Percentiles rank a stretch among this genome's conserved stretches.
These are phyloP conservation scores for Onchidella celtica DNA, from an alignment of 2,888 invertebrate genomes.

Conservation along the genomic window DNA sequence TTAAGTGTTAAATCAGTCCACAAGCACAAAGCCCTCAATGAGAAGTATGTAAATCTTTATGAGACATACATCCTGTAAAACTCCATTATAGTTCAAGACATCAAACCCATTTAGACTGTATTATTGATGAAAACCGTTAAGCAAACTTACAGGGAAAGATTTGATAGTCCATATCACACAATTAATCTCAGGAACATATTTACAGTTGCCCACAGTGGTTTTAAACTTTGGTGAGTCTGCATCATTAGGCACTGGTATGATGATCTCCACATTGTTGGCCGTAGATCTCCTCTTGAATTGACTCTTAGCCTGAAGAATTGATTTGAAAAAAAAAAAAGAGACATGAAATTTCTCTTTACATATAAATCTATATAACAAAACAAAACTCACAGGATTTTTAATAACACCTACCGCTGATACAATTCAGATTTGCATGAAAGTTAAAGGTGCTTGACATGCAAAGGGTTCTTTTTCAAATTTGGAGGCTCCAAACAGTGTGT, in stretches of 20 bases:
- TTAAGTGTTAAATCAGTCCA: too few species aligned
- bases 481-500: too few species aligned
- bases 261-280: conserved; percentile 98
- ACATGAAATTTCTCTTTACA: neutral
- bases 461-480: too few species aligned
- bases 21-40: too few species aligned
- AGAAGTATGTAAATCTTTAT: too few species aligned
- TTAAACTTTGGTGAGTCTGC: conserved; percentile 99
- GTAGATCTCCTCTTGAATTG: conserved; percentile 98
- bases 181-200: conserved; percentile 98
- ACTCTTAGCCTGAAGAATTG: conserved; percentile 87
- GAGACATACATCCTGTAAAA: too few species aligned
- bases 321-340: neutral
- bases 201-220: conserved; percentile 97
- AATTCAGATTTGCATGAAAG: neutral
- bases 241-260: conserved; percentile 84
- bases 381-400: neutral
- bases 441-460: too few species aligned
- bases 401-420: neutral
- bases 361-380: neutral
- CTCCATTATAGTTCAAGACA: too few species aligned
- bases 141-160: conserved; percentile 91
- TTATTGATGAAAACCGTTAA: too few species aligned
- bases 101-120: too few species aligned
- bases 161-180: conserved; percentile 98